These are phyloP conservation scores for Caenorhabditis briggsae DNA, from an alignment of 1,140 invertebrate genomes.

Conservation along the genomic window DNA sequence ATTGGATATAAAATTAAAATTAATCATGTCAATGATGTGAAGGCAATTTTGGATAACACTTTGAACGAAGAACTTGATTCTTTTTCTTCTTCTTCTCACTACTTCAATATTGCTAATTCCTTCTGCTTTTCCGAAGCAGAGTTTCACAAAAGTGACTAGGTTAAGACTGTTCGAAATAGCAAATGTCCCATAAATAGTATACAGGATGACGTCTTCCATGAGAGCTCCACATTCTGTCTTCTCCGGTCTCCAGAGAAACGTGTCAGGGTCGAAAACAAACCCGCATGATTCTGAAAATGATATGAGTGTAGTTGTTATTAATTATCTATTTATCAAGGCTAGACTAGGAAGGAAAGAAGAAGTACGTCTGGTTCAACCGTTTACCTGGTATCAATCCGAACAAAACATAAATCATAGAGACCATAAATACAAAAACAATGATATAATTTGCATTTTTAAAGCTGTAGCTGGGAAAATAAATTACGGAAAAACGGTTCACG, in stretches of 20 bases:
- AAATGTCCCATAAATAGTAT: not conserved
- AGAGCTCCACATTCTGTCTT: not conserved
- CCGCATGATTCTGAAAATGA: not conserved
- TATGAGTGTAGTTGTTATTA: no score
- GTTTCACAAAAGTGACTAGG: not conserved
- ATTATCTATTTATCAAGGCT: no score
- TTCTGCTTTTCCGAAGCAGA: not conserved
- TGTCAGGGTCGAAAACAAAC: slow-evolving; percentile 20
- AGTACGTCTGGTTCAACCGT: no score
- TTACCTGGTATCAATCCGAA: slow-evolving; percentile 7
- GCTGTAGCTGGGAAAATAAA: not conserved
- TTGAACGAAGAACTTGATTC: slow-evolving; percentile 4
- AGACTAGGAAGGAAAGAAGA: no score
- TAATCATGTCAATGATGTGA: slow-evolving; percentile 26
- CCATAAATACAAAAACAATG: not conserved
- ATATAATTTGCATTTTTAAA: not conserved
- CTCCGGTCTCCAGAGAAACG: slow-evolving; percentile 13
- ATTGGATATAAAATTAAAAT: slow-evolving; percentile 6
- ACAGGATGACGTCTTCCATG: slow-evolving; percentile 6
- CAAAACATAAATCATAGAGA: not conserved
- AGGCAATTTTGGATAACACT: slow-evolving; percentile 25
- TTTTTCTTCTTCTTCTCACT: not conserved
- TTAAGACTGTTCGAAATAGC: not conserved
- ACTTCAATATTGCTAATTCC: slow-evolving; percentile 5
- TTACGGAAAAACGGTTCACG: not conserved